These are phyloP conservation scores for Drosophila parabipectinata DNA, from an alignment of 1,140 invertebrate species.

Conservation along the genomic window DNA sequence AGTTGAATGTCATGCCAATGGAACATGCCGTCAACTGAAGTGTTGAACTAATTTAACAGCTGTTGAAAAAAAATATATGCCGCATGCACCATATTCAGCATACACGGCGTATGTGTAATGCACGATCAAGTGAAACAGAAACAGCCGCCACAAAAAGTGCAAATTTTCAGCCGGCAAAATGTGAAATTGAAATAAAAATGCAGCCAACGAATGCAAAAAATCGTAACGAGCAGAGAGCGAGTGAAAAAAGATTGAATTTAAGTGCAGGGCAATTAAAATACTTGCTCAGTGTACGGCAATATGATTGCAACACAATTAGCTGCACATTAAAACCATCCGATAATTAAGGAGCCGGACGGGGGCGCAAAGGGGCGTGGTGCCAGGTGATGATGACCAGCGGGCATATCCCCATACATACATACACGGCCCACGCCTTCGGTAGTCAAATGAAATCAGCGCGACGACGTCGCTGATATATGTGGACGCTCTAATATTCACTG, in stretches of 20 bases:
- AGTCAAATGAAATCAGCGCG: slow-evolving; percentile 80
- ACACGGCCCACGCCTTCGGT: slow-evolving; percentile 54
- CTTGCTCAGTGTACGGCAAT: slow-evolving; percentile 62
- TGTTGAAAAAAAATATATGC: slow-evolving; percentile 79
- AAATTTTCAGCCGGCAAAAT: slow-evolving; percentile 40
- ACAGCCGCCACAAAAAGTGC: slow-evolving; percentile 41
- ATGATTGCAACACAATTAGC: slow-evolving; percentile 83
- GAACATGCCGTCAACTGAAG: slow-evolving; percentile 84
- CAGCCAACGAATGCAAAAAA: slow-evolving; percentile 6
- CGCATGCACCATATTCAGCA: slow-evolving; percentile 52
- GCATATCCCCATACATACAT: slow-evolving; percentile 53
- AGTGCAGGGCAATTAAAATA: slow-evolving; percentile 72
- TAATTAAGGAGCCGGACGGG: slow-evolving; percentile 71
- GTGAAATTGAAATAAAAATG: slow-evolving; percentile 23
- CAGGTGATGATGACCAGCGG: slow-evolving; percentile 68
- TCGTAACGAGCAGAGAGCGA: slow-evolving; percentile 22
- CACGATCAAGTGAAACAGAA: slow-evolving; percentile 57
- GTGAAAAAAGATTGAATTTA: slow-evolving; percentile 58
- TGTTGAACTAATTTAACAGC: slow-evolving; percentile 84
- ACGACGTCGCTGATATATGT: slow-evolving; percentile 73
- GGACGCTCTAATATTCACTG: slow-evolving; percentile 18
- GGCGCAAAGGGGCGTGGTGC: slow-evolving; percentile 11
- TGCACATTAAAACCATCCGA: slow-evolving; percentile 82
- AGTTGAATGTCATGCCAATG: slow-evolving; percentile 83
- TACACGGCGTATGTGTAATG: slow-evolving; percentile 75